Evolutionary conservation across 2,113 vertebrate genomes (phyloP).

Genomic region (Salvator merianae): DNA sequence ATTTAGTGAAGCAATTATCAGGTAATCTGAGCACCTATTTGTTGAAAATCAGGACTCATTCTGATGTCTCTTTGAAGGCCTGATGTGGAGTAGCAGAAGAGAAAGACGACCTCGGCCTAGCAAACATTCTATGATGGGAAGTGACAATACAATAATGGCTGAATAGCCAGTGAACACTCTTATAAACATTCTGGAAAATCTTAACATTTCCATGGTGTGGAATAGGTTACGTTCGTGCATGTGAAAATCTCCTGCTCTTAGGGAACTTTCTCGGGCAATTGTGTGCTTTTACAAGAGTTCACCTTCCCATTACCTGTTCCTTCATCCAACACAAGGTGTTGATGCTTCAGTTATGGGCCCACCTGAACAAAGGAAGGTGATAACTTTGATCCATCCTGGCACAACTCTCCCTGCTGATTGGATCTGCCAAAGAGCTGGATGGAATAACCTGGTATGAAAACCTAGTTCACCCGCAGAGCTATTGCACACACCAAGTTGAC

Average conservation of each 20-base stretch:
- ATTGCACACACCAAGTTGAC: too few relatives aligned
- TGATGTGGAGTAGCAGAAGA: slow-evolving; percentile 26
- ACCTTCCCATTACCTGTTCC: background rate
- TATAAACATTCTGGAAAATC: slow-evolving; percentile 15
- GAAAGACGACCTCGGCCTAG: slow-evolving; percentile 22
- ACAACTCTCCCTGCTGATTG: too few relatives aligned
- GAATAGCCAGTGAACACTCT: slow-evolving; percentile 47
- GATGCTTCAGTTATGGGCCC: too few relatives aligned
- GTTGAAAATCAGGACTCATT: slow-evolving; percentile 36
- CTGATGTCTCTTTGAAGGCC: slow-evolving; percentile 29
- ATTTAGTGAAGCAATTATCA: slow-evolving; percentile 41
- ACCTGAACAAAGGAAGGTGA: too few relatives aligned
- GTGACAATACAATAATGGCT: slow-evolving; percentile 39
- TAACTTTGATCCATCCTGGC: too few relatives aligned
- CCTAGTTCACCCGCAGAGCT: too few relatives aligned
- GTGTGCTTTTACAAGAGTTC: background rate
- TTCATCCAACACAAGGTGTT: too few relatives aligned
- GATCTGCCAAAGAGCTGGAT: too few relatives aligned
- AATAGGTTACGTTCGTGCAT: background rate
- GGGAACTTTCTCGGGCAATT: background rate
- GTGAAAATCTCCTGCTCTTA: background rate
- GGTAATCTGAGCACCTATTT: slow-evolving; percentile 24
- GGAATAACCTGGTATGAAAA: too few relatives aligned
- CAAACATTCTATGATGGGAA: slow-evolving; percentile 52
- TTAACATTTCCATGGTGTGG: slow-evolving; percentile 24